Evolutionary conservation across 2,797 vertebrate species (phyloP), one percentile per base, ranked within the genome.

Genomic region (Centroberyx gerrardi): DNA sequence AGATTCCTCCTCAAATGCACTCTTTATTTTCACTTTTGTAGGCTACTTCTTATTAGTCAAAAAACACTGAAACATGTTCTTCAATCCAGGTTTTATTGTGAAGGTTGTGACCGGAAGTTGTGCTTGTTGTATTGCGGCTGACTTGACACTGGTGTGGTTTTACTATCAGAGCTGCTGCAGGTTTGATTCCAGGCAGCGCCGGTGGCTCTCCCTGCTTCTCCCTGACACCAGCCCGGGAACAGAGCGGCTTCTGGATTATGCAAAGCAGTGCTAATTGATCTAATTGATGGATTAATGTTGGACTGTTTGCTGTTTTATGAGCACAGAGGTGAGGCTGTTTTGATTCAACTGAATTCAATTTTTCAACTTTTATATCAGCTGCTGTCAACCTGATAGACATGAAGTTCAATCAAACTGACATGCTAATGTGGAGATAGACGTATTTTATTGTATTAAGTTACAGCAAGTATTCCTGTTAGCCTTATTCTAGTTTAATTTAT

Each of bases 241-340:
- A 9, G 28, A 36, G 36, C 38, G 46, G 5, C 17, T 59, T 15
- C 38, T 28, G 77, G 78, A 79, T 60, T 74, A 73, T 63, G 27
- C 60, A 68, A 61, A 28, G 62, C 62, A 54, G 38, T 33, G 7
- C 27, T 22, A 59, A 60, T 13, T 15, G 70, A 2, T 33, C 58
- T 28, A 40, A 36, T 59, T 76, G 74, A 82, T 72, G 68, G 74
- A 87, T 49, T 70, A 63, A 82, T 40, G 54, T 12, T 28, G 14
- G 56, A 38, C 5, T 55, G 58, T 54, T 0, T 59, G 54, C 54
- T 0, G 12, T 36, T 74, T 40, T 14, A 53, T n/a, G 27, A 28
- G 61, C 52, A 69, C 48, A 48, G 38, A 88, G 92, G 92, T 92
- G 84, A 44, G 84, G 13, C 62, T 44, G 22, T n/a, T 10, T 58